Conservation (phyloP, 1,140 invertebrate species). For the Metopolophium dirhodum region DNA sequence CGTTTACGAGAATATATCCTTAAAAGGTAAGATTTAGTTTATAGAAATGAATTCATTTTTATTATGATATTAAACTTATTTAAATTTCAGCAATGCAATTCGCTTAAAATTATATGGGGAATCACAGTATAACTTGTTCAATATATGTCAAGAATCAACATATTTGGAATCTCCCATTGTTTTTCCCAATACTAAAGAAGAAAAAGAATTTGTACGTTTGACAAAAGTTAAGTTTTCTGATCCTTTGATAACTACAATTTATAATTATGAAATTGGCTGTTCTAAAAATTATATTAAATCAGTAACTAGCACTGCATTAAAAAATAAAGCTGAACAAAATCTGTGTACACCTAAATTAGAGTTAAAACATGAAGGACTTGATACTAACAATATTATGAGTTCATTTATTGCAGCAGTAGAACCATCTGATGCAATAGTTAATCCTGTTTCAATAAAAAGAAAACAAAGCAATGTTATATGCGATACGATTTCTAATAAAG, state of each 20-base stretch:
- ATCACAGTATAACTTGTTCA: background rate
- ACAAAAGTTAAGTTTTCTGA: conserved; percentile 20
- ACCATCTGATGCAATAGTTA: too few relatives aligned
- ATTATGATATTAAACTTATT: background rate
- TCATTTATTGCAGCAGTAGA: too few relatives aligned
- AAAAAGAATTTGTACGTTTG: background rate
- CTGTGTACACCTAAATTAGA: background rate
- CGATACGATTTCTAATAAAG: too few relatives aligned
- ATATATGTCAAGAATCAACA: background rate
- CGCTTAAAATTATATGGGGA: background rate
- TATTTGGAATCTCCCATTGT: background rate
- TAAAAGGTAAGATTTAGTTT: background rate
- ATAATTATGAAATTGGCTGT: background rate
- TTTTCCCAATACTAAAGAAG: background rate
- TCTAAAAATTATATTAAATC: background rate
- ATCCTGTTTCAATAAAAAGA: background rate
- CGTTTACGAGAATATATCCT: background rate
- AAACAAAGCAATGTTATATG: too few relatives aligned
- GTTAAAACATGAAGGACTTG: background rate
- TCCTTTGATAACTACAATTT: conserved; percentile 4
- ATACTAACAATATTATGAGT: too few relatives aligned
- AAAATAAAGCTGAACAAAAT: background rate
- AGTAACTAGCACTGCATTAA: background rate
- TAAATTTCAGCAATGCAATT: background rate
- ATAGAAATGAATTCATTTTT: background rate